phyloP scores from a whole-genome alignment of 2,888 invertebrate species.

The Athetis lepigone region DNA sequence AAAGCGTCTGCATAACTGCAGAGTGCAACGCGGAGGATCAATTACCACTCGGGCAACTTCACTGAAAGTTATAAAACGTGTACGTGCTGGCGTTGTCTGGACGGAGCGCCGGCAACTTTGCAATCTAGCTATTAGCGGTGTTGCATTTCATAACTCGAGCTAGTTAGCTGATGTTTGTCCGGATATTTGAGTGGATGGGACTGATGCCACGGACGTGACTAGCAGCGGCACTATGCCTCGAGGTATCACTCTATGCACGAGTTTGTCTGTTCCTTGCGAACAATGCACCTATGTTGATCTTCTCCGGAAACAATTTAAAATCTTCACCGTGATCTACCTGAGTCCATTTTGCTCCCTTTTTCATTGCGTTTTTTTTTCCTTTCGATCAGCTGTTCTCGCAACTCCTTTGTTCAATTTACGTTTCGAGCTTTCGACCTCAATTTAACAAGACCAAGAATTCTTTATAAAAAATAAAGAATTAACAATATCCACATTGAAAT shows the following conservation, averaged over 20 bases:
- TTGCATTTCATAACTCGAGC: constrained; percentile 69
- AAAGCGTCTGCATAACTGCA: constrained; percentile 67
- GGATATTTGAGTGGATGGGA: constrained; percentile 53
- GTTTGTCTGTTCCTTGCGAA: constrained; percentile 31
- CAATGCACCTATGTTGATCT: constrained; percentile 45
- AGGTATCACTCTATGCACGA: constrained; percentile 11
- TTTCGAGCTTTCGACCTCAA: constrained; percentile 38
- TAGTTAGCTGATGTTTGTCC: constrained; percentile 61
- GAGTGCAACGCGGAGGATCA: constrained; percentile 74
- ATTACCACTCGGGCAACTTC: constrained; percentile 72
- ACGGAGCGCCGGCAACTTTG: constrained; percentile 65
- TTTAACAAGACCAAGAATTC: constrained; percentile 54
- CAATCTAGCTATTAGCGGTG: constrained; percentile 68
- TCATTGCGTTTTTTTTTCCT: constrained; percentile 44
- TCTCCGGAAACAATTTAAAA: constrained; percentile 51
- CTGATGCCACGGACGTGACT: constrained; percentile 35
- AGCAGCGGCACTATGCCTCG: constrained; percentile 6
- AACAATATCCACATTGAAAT: constrained; percentile 52
- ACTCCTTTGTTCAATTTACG: constrained; percentile 61
- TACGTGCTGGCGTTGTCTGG: constrained; percentile 54
- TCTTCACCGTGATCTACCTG: constrained; percentile 60
- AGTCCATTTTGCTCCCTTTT: constrained; percentile 49
- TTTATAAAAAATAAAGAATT: constrained; percentile 42
- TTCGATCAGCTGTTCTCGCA: constrained; percentile 68
- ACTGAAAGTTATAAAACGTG: constrained; percentile 77